Evolutionary conservation across 2,797 vertebrate genomes (phyloP).

Genomic region (Meriones psammophilus): DNA sequence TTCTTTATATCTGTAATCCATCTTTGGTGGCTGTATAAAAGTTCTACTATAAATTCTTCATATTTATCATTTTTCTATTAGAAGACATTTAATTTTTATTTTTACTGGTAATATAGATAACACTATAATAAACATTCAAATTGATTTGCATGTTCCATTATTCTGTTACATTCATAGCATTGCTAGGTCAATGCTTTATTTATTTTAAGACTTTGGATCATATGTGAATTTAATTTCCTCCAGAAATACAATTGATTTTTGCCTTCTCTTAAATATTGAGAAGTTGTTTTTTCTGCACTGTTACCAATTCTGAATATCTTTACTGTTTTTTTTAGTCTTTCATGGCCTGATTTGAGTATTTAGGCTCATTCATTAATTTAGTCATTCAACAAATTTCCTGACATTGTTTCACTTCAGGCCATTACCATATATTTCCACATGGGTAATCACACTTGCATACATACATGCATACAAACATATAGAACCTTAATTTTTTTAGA

Average conservation of each 20-base stretch:
- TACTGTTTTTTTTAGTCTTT: not conserved
- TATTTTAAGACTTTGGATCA: not conserved
- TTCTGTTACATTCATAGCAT: not conserved
- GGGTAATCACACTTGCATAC: not conserved
- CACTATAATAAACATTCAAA: not conserved
- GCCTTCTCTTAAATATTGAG: not conserved
- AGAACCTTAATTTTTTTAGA: not conserved
- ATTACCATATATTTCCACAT: not conserved
- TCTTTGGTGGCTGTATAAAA: not conserved
- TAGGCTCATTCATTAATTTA: not conserved
- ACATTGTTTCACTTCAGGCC: not conserved
- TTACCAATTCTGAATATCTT: not conserved
- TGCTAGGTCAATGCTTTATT: not conserved
- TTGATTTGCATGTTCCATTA: not conserved
- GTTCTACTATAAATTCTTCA: not conserved
- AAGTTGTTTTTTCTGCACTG: not conserved
- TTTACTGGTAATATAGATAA: not conserved
- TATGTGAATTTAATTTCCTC: not conserved
- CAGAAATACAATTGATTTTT: not conserved
- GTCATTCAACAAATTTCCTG: not conserved
- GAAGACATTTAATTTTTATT: not conserved
- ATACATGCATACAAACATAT: not conserved
- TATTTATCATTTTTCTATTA: not conserved
- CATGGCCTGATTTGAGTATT: not conserved
- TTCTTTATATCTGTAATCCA: not conserved